Evolutionary conservation across 2,113 vertebrate species (phyloP), one percentile per base, ranked within the genome.

Genomic region (Phyllostomus discolor): DNA sequence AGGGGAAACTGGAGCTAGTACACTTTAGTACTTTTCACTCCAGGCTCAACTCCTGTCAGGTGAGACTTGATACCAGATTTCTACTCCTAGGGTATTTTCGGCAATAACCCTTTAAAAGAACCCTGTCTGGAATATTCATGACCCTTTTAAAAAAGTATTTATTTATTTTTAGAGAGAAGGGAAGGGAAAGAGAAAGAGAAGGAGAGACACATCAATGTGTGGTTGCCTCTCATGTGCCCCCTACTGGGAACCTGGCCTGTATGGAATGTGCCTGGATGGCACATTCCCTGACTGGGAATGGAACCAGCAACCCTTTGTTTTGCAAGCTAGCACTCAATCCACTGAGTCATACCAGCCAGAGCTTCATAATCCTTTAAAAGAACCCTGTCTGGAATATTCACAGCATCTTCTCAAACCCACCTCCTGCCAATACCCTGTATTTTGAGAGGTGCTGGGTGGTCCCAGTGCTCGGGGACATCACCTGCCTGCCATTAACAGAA

Each of bases 51-150:
- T 92, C 64, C 90, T 95, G 88, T 50, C 59, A 46, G 84, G 75
- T n/a, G 78, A 95, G 96, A 91, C 31, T 38, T 20, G 79, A 96
- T 4, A 92, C 54, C 43, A 66, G 54, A 91, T 72, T 94, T 95
- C 85, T 72, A 11, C 33, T 95, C 52, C 4, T 2, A 33, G 38
- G 35, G 41, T 41, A 70, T 86, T 75, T 88, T 91, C 59, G 84
- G 87, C 78, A 79, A 28, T 54, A 79, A 48, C 28, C n/a, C 79
- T 84, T 66, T 69, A 52, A 59, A 50, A 90, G 46, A 64, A 35
- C 17, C 6, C 33, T 38, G 22, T 26, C 33, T 50, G n/a, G 73
- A 46, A 73, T 31, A 43, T 12, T 33, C 33, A 41, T 31, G 22
- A 10, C 22, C 22, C 57, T 24, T 59, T 57, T 59, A 10, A 3